These are phyloP conservation scores for Microctenopoma steveboyesi DNA, from an alignment of 2,797 vertebrate genomes.

Conservation along the genomic window DNA sequence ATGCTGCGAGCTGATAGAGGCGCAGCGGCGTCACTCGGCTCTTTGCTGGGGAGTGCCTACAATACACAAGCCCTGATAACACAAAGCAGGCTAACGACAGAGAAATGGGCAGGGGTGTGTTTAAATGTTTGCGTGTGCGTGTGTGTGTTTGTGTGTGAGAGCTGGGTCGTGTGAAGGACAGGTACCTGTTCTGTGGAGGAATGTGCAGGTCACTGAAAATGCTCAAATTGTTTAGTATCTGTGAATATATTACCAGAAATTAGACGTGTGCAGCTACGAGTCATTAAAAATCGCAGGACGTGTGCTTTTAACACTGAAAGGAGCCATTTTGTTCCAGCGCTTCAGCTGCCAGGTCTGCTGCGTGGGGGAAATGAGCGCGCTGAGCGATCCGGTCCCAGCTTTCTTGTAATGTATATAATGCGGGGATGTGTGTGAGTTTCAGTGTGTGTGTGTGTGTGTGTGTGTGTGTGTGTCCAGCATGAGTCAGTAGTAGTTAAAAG, in stretches of 20 bases:
- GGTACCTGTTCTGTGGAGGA: constrained; percentile 63
- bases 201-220: constrained; percentile 67
- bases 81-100: constrained; percentile 45
- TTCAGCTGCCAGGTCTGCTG: constrained; percentile 28
- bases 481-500: constrained; percentile 66
- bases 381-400: neutral
- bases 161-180: constrained; percentile 71
- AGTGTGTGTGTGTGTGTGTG: constrained; percentile 1
- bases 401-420: constrained; percentile 18
- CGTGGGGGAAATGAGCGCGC: constrained; percentile 12
- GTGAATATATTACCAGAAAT: constrained; percentile 63
- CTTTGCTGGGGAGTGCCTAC: constrained; percentile 59
- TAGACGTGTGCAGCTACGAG: constrained; percentile 53
- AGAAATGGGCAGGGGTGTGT: constrained; percentile 30
- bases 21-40: constrained; percentile 59
- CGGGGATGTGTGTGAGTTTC: constrained; percentile 4
- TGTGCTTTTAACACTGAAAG: constrained; percentile 51
- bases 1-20: constrained; percentile 67
- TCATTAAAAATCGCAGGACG: constrained; percentile 73
- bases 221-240: constrained; percentile 67
- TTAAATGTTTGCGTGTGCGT: constrained; percentile 11
- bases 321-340: constrained; percentile 60
- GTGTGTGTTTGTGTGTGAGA: neutral
- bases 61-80: constrained; percentile 64
- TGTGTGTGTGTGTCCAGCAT: constrained; percentile 46